These are phyloP conservation scores for Lochmaea crataegi DNA, from an alignment of 2,888 invertebrate genomes.

Conservation along the genomic window DNA sequence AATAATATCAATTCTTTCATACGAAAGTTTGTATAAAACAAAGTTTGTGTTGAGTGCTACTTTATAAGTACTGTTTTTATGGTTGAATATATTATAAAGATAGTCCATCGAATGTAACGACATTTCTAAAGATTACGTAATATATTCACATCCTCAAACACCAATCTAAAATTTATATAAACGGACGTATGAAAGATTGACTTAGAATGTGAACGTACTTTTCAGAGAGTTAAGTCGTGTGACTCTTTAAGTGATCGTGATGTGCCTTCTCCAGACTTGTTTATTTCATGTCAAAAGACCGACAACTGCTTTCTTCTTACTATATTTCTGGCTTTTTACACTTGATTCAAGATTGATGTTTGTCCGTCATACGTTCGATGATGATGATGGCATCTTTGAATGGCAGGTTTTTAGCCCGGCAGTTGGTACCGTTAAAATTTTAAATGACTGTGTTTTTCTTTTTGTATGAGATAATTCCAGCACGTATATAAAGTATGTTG, in stretches of 20 bases:
- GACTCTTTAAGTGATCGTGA: conserved; percentile 28
- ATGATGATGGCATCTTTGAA: conserved; percentile 28
- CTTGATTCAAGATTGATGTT: conserved; percentile 34
- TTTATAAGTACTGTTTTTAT: no score
- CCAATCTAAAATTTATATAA: neutral
- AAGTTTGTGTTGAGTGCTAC: no score
- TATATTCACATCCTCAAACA: neutral
- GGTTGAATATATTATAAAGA: no score
- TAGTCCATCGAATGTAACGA: no score
- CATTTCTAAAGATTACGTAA: neutral
- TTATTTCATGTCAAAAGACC: conserved; percentile 27
- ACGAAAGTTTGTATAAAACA: no score
- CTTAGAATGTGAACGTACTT: neutral
- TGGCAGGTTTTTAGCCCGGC: conserved; percentile 27
- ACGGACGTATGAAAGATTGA: neutral
- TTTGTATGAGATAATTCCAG: conserved; percentile 14
- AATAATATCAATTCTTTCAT: no score
- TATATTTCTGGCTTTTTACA: conserved; percentile 35
- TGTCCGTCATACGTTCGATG: conserved; percentile 28
- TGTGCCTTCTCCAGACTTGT: conserved; percentile 26
- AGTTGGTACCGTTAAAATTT: conserved; percentile 28
- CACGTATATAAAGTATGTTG: neutral
- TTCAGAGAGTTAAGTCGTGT: conserved; percentile 26
- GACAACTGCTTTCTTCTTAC: conserved; percentile 35
- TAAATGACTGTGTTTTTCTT: conserved; percentile 12